phyloP scores from a whole-genome alignment of 2,113 vertebrate genomes.

The Pygoscelis antarcticus region DNA sequence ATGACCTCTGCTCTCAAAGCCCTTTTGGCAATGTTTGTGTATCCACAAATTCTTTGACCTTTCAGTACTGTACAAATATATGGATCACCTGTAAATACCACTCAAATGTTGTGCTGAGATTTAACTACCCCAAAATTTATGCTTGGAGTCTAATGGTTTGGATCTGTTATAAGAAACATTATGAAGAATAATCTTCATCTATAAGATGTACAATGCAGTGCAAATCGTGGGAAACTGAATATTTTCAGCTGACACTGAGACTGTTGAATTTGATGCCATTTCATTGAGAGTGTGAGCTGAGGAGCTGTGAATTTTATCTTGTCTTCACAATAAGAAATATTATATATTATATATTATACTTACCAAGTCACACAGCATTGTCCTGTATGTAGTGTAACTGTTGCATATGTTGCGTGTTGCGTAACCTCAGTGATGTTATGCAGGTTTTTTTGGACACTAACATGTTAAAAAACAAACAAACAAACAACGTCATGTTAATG shows the following conservation, averaged over 20 bases:
- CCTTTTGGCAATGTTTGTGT: neutral
- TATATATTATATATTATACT: too few relatives aligned
- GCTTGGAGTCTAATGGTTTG: neutral
- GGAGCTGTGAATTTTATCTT: neutral
- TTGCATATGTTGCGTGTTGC: neutral
- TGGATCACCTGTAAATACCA: conserved; percentile 2
- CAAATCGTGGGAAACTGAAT: neutral
- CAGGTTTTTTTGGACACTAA: neutral
- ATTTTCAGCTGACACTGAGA: neutral
- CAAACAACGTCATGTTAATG: neutral
- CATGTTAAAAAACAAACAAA: neutral
- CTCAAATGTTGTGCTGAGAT: neutral
- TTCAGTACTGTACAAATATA: neutral
- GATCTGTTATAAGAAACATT: neutral
- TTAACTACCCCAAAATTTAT: neutral
- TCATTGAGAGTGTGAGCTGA: neutral
- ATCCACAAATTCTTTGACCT: conserved; percentile 22
- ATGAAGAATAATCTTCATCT: neutral
- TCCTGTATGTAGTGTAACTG: neutral
- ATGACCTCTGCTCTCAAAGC: neutral
- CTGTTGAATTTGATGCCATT: neutral
- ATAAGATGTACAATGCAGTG: neutral
- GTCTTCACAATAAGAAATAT: neutral
- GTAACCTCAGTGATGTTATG: neutral
- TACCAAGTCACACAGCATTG: neutral